Base-by-base conservation (phyloP, 2,888 invertebrate species). In the Ethmia dodecea region DNA sequence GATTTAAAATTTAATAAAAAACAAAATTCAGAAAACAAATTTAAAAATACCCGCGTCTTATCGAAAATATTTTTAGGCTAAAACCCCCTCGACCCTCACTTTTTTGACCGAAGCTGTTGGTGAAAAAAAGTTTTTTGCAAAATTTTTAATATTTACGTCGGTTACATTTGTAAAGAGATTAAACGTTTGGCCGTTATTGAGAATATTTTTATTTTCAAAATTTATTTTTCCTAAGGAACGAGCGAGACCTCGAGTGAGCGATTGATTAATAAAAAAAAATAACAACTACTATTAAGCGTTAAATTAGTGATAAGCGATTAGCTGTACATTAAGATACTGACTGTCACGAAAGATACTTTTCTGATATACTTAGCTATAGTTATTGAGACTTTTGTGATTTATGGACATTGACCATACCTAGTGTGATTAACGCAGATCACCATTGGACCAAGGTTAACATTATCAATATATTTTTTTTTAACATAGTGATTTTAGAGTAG, bases 111-210 rank as follows among this genome's bases (percentile, higher is more conserved):
- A 62, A 71, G 71, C 72, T 72, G 72, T 79, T 76, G 71, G 72
- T 68, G 73, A 57, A 52, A 39, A 64, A 71, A 78, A 76, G 72
- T 74, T 76, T 81, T 83, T 71, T 66, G 74, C 77, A 57, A 83
- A 83, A 77, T 78, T 81, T 83, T 80, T 78, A 71, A 84, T 84
- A 84, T 84, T 77, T 86, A 86, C 70, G 72, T 81, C 81, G 77
- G 83, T 84, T 84, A 79, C 64, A 78, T 75, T 83, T 80, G 67
- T 74, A 55, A 71, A 78, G 74, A 80, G 78, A 80, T 70, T 71
- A 73, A 57, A 74, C 71, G 60, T 84, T 83, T 74, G 84, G 83
- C 77, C 69, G 76, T 81, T 84, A 70, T 71, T 71, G 66, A 76
- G 57, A 71, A 73, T 80, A 78, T 74, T 84, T 75, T 79, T 64